A percentile compares a stretch with the other conserved stretches of the same genome.
phyloP scores from a whole-genome alignment of 2,888 invertebrate genomes.

The Pseudolycoriella hygida region DNA sequence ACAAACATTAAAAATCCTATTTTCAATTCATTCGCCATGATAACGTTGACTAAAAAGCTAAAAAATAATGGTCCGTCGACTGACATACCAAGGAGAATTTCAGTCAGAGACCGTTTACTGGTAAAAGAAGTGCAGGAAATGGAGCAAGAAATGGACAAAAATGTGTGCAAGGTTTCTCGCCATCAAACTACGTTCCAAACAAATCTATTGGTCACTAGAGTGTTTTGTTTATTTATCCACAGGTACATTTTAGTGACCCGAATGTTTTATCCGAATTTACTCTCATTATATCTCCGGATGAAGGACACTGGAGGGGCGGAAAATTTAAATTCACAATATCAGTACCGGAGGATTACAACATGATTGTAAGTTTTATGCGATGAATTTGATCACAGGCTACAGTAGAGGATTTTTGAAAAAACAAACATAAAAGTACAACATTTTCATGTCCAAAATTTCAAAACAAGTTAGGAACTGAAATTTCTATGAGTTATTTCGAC shows the following conservation, averaged over 20 bases:
- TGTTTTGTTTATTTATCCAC: too few species aligned
- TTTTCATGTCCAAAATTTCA: too few species aligned
- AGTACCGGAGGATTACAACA: constrained; percentile 90
- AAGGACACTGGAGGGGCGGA: constrained; percentile 81
- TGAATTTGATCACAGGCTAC: neutral
- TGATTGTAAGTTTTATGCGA: constrained; percentile 70
- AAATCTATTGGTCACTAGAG: too few species aligned
- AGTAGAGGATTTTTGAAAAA: too few species aligned
- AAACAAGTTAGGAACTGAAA: too few species aligned
- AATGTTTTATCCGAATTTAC: constrained; percentile 65
- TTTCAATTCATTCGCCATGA: constrained; percentile 19
- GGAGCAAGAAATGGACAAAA: constrained; percentile 41
- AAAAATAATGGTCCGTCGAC: constrained; percentile 21
- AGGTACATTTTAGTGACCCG: constrained; percentile 64
- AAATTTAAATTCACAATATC: constrained; percentile 68
- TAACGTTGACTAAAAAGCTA: constrained; percentile 30
- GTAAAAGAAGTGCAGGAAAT: constrained; percentile 68
- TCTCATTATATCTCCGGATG: constrained; percentile 61
- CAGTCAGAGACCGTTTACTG: constrained; percentile 39
- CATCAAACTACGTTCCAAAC: constrained; percentile 34
- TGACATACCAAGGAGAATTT: constrained; percentile 27
- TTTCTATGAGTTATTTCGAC: too few species aligned
- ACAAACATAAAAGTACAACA: too few species aligned
- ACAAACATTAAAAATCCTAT: neutral
- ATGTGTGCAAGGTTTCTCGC: constrained; percentile 4